A percentile compares a stretch with the other conserved stretches of the same genome.
phyloP scores from a whole-genome alignment of 2,888 invertebrate species.

The Holacanthella duospinosa region DNA sequence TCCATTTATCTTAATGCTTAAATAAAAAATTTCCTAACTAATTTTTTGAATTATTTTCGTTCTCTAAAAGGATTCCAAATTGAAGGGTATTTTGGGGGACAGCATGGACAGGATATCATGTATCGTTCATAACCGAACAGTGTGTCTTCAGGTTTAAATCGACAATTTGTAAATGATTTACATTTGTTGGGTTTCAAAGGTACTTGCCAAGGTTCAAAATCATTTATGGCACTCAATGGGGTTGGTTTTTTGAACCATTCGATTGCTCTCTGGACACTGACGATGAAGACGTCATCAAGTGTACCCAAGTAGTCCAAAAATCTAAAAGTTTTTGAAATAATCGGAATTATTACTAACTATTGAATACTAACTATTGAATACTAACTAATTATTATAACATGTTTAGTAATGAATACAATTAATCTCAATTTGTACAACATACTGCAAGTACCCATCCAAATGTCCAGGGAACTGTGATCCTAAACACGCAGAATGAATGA shows the following conservation, averaged over 20 bases:
- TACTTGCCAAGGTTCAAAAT: constrained; percentile 37
- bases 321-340: too few species aligned
- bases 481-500: constrained; percentile 57
- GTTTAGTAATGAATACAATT: background rate
- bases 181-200: background rate
- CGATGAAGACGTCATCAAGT: constrained; percentile 52
- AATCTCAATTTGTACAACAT: constrained; percentile 3
- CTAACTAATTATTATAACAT: background rate
- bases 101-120: constrained; percentile 46
- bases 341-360: too few species aligned
- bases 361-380: too few species aligned
- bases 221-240: constrained; percentile 42
- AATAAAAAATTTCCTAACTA: too few species aligned
- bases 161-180: background rate
- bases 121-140: constrained; percentile 40
- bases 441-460: constrained; percentile 46
- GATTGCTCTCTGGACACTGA: constrained; percentile 46
- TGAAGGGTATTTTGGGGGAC: constrained; percentile 51
- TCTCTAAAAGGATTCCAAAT: constrained; percentile 48
- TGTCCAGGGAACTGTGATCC: constrained; percentile 38
- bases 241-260: constrained; percentile 51
- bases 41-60: too few species aligned
- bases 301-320: constrained; percentile 50
- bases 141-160: constrained; percentile 3
- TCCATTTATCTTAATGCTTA: too few species aligned